Evolutionary conservation across 1,140 invertebrate genomes (phyloP).

Genomic region (Andrena cerasifolii): DNA sequence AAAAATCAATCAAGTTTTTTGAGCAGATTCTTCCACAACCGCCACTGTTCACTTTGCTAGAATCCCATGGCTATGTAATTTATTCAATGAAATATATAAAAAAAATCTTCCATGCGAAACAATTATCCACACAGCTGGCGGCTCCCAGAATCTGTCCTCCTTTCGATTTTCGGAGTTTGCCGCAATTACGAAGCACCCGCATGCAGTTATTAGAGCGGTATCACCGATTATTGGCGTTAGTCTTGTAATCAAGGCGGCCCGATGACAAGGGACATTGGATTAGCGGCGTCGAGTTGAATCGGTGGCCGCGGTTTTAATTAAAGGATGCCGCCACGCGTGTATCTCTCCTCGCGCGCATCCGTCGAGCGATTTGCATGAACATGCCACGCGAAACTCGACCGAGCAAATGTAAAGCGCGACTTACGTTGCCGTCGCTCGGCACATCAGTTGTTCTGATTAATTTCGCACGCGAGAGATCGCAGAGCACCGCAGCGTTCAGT

Average conservation of each 20-base stretch:
- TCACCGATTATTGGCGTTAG: slow-evolving; percentile 59
- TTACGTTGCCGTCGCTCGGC: neutral
- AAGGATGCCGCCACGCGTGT: slow-evolving; percentile 51
- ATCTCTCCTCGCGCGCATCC: slow-evolving; percentile 41
- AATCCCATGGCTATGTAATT: too few relatives aligned
- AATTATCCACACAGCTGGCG: too few relatives aligned
- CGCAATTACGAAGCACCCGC: slow-evolving; percentile 46
- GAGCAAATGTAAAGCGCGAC: slow-evolving; percentile 8
- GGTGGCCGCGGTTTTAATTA: slow-evolving; percentile 68
- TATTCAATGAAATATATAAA: too few relatives aligned
- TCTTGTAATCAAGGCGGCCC: slow-evolving; percentile 66
- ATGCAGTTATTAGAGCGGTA: slow-evolving; percentile 66
- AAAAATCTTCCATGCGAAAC: too few relatives aligned
- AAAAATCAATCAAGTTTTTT: too few relatives aligned
- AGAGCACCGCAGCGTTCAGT: neutral
- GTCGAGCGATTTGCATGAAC: slow-evolving; percentile 54
- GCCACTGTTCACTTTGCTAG: too few relatives aligned
- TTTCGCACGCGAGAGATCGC: neutral
- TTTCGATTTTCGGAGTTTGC: slow-evolving; percentile 57
- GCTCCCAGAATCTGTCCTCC: slow-evolving; percentile 30
- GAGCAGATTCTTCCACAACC: too few relatives aligned
- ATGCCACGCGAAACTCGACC: slow-evolving; percentile 27
- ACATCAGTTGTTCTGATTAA: neutral
- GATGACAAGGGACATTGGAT: slow-evolving; percentile 65
- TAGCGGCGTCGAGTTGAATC: slow-evolving; percentile 62